Conservation (phyloP, 2,113 vertebrate species). For the Ictalurus punctatus region DNA sequence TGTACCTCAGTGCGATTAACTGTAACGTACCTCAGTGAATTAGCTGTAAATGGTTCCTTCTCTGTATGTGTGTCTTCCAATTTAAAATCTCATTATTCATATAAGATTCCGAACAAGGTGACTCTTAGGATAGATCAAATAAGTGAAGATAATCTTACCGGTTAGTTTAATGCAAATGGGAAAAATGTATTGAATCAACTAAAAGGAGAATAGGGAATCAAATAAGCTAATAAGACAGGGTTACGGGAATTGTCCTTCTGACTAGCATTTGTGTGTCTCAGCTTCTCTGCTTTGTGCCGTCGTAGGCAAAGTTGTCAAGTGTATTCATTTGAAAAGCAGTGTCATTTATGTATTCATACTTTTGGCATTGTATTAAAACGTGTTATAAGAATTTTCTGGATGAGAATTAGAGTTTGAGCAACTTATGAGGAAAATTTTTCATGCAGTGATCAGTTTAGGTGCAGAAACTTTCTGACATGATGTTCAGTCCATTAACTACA, state of each 20-base stretch:
- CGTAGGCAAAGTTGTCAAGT: slow-evolving; percentile 68
- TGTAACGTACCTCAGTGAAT: slow-evolving; percentile 83
- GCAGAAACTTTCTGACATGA: slow-evolving; percentile 5
- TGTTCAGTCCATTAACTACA: slow-evolving; percentile 47
- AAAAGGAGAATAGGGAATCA: slow-evolving; percentile 77
- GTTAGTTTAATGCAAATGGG: slow-evolving; percentile 82
- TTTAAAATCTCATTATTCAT: slow-evolving; percentile 86
- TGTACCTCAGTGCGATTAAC: slow-evolving; percentile 78
- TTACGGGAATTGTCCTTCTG: slow-evolving; percentile 71
- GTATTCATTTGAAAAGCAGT: slow-evolving; percentile 70
- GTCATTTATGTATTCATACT: slow-evolving; percentile 68
- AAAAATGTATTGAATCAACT: slow-evolving; percentile 80
- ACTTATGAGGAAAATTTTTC: slow-evolving; percentile 9
- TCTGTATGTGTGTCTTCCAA: slow-evolving; percentile 83
- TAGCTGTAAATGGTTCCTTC: slow-evolving; percentile 81
- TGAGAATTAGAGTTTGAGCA: slow-evolving; percentile 13
- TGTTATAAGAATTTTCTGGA: slow-evolving; percentile 48
- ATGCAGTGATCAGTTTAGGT: slow-evolving; percentile 13
- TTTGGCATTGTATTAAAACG: slow-evolving; percentile 58
- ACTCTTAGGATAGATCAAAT: slow-evolving; percentile 80
- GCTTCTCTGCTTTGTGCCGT: slow-evolving; percentile 61
- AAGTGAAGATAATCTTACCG: slow-evolving; percentile 82
- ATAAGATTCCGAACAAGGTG: slow-evolving; percentile 82
- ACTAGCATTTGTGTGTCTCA: slow-evolving; percentile 54
- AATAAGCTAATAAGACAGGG: slow-evolving; percentile 76